Evolutionary conservation across 2,113 vertebrate genomes (phyloP).

Genomic region (Arenaria interpres): DNA sequence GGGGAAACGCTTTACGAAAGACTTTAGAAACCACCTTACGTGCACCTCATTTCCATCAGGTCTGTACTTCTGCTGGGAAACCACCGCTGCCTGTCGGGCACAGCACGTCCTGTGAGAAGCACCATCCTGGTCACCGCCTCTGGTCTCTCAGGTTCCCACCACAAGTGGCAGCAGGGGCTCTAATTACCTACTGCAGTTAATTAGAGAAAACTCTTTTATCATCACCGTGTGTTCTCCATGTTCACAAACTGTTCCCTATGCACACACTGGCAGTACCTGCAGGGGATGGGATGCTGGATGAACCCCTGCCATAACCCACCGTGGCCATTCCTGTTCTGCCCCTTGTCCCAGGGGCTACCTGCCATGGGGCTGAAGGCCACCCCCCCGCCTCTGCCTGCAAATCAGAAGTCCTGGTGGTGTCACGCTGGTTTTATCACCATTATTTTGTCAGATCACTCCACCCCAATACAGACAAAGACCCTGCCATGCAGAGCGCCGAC

Average conservation of each 20-base stretch:
- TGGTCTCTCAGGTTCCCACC: background rate
- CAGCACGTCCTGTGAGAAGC: background rate
- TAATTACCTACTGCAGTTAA: background rate
- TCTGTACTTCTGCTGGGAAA: background rate
- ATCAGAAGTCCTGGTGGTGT: background rate
- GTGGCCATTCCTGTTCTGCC: background rate
- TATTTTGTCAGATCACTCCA: background rate
- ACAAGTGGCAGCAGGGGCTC: background rate
- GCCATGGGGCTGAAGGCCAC: background rate
- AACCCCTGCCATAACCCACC: background rate
- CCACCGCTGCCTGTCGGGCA: background rate
- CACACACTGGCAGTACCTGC: fast-evolving
- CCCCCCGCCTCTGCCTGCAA: background rate
- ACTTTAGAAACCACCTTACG: background rate
- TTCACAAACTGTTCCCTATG: background rate
- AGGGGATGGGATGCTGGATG: background rate
- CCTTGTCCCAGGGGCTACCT: background rate
- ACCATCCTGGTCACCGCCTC: background rate
- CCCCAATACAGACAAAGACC: fast-evolving
- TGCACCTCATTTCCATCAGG: background rate
- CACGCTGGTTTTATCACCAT: background rate
- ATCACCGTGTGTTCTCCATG: background rate
- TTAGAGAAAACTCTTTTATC: background rate
- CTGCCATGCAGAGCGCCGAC: background rate
- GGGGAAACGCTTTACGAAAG: background rate